Percentiles rank a stretch among this genome's conserved stretches.
Conservation (phyloP, 2,888 invertebrate genomes). For the Gnatocerus cornutus region DNA sequence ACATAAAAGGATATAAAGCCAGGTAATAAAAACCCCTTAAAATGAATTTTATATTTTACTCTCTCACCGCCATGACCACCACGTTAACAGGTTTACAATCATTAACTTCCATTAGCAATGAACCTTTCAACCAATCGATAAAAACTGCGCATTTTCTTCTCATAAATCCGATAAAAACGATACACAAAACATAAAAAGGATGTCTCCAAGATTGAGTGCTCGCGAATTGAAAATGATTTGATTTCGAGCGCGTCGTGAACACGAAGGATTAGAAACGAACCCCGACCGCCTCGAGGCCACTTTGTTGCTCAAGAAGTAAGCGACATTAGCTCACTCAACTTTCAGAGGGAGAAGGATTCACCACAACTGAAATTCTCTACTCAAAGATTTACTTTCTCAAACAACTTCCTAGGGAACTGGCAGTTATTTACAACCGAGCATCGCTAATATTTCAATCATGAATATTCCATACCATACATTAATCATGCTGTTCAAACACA, state of each 20-base stretch:
- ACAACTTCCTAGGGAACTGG: conserved; percentile 33
- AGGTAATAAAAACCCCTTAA: conserved; percentile 45
- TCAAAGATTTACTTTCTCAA: conserved; percentile 35
- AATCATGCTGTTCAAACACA: conserved; percentile 31
- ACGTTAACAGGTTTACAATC: conserved; percentile 48
- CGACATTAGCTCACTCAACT: conserved; percentile 43
- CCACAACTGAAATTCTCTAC: conserved; percentile 23
- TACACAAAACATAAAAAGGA: conserved; percentile 22
- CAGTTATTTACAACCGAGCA: conserved; percentile 32
- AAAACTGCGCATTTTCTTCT: conserved; percentile 13
- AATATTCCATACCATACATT: conserved; percentile 28
- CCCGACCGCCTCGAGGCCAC: conserved; percentile 44
- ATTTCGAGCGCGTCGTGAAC: conserved; percentile 35
- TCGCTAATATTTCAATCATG: conserved; percentile 38
- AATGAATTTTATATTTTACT: conserved; percentile 47
- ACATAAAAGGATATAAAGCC: conserved; percentile 41
- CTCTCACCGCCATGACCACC: conserved; percentile 13
- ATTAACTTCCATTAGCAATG: conserved; percentile 39
- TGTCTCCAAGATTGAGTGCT: conserved; percentile 38
- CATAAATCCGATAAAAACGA: conserved; percentile 27
- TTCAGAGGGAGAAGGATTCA: conserved; percentile 20
- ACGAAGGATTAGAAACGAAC: conserved; percentile 45
- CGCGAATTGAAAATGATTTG: conserved; percentile 43
- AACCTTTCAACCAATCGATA: conserved; percentile 15
- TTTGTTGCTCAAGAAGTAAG: conserved; percentile 42